A percentile compares a stretch with the other conserved stretches of the same genome.
These are phyloP conservation scores for Eclectus roratus DNA, from an alignment of 2,113 vertebrate species.

Conservation along the genomic window DNA sequence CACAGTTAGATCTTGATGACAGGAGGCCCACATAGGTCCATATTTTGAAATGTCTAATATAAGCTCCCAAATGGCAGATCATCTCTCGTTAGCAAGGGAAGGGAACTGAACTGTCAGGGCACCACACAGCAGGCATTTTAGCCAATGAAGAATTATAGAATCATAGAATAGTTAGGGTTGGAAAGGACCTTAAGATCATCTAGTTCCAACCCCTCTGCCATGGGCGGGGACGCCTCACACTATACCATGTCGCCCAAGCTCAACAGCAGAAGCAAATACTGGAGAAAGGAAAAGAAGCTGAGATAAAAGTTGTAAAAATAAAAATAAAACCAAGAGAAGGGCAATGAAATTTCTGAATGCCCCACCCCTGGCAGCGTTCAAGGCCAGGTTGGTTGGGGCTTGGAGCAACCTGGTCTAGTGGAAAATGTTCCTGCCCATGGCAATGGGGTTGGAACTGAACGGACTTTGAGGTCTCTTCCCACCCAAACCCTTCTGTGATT, in stretches of 20 bases:
- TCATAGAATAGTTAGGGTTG: not conserved
- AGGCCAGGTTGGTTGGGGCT: not conserved
- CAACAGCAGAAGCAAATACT: not conserved
- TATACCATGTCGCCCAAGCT: not conserved
- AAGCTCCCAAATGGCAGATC: not conserved
- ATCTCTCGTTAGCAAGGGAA: not conserved
- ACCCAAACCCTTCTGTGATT: not conserved
- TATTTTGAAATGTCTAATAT: not conserved
- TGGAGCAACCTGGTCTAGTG: not conserved
- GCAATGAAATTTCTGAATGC: not conserved
- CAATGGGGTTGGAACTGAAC: not conserved
- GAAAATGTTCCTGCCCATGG: not conserved
- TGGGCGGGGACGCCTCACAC: not conserved
- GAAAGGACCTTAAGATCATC: not conserved
- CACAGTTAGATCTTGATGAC: not conserved
- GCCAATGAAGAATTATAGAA: not conserved
- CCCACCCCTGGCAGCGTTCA: not conserved
- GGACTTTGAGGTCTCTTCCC: not conserved
- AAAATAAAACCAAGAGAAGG: not conserved
- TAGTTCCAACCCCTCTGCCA: not conserved
- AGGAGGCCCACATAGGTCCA: fast-evolving
- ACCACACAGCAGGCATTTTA: not conserved
- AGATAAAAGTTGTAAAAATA: not conserved
- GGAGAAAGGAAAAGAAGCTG: not conserved
- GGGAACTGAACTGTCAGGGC: not conserved